Base-by-base conservation (phyloP, 1,140 invertebrate genomes). In the Drosophila lini region DNA sequence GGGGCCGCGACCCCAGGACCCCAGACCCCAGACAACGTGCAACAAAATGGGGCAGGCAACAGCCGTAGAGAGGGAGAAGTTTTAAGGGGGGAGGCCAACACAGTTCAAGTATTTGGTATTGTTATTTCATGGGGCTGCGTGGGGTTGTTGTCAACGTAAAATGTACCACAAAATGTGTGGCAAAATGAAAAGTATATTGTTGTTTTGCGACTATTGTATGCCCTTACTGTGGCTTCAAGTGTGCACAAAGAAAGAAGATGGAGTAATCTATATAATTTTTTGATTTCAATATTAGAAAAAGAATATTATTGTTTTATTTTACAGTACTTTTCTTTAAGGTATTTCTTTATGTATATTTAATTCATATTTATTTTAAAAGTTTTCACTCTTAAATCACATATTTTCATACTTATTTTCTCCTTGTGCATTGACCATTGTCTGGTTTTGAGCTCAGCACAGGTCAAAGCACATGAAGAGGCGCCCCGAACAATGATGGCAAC, bases 61-160 rank as follows among this genome's bases (percentile, higher is more conserved):
- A 34, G 22, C 5, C 10, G n/a, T 4, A 13, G 5, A 11, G 19
- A 42, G 11, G 25, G 15, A 10, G 8, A 25, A 31, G 25, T 57
- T 34, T 55, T 77, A 55, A 28, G 25, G 25, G 25, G 25, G 55
- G 25, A 5, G 55, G 25, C 57, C 52, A 58, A 57, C 60, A 62
- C 48, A 75, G 73, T 81, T 75, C 76, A 80, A 79, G 80, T 73
- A 81, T 81, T 81, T 81, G 63, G 56, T 77, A 59, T 81, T 73
- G 79, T 81, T 70, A 58, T 70, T 58, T 42, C 68, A 71, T 58
- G 65, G 9, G 28, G 47, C 28, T 5, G 28, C 28, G 28, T 6
- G 32, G 50, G 52, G 50, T 47, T 55, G 78, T 65, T 79, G 79
- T 74, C 61, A 63, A 56, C 58, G 48, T 41, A 55, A 60, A 82